Percentiles rank a stretch among this genome's conserved stretches.
Evolutionary conservation across 2,888 invertebrate species (phyloP).

Genomic region (Callyntrura guangdongensis): DNA sequence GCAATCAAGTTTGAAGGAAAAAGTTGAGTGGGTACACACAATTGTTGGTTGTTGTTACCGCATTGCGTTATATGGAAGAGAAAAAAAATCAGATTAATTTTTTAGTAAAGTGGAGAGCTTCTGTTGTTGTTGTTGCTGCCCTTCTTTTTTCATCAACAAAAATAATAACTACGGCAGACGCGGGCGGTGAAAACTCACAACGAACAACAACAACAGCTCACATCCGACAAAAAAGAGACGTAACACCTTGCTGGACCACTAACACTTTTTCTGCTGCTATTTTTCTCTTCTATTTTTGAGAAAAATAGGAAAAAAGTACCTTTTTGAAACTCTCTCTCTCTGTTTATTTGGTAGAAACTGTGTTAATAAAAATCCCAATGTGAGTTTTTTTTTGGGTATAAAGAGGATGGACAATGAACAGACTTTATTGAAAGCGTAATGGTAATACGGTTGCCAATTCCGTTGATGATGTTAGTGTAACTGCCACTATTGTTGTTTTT

Average conservation of each 20-base stretch:
- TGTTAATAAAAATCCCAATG: conserved; percentile 45
- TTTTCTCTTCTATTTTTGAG: no score
- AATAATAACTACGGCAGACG: neutral
- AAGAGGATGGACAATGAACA: conserved; percentile 38
- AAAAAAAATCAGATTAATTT: conserved; percentile 43
- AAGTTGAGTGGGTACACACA: conserved; percentile 7
- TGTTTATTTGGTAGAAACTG: neutral
- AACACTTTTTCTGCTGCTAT: no score
- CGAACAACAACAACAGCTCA: no score
- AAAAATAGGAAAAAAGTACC: neutral
- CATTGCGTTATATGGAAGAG: conserved; percentile 21
- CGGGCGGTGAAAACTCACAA: neutral
- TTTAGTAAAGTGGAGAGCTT: conserved; percentile 10
- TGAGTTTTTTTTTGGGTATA: conserved; percentile 33
- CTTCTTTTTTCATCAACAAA: neutral
- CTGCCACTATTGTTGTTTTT: neutral
- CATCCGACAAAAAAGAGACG: neutral
- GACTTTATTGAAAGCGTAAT: conserved; percentile 41
- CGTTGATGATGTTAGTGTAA: neutral
- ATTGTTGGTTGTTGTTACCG: conserved; percentile 12
- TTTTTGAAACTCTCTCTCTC: neutral
- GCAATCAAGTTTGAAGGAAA: neutral
- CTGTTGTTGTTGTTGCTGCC: no score
- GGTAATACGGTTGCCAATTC: conserved; percentile 9
- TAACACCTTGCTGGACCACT: conserved; percentile 39